Evolutionary conservation across 2,797 vertebrate species (phyloP).

Genomic region (Semotilus atromaculatus): DNA sequence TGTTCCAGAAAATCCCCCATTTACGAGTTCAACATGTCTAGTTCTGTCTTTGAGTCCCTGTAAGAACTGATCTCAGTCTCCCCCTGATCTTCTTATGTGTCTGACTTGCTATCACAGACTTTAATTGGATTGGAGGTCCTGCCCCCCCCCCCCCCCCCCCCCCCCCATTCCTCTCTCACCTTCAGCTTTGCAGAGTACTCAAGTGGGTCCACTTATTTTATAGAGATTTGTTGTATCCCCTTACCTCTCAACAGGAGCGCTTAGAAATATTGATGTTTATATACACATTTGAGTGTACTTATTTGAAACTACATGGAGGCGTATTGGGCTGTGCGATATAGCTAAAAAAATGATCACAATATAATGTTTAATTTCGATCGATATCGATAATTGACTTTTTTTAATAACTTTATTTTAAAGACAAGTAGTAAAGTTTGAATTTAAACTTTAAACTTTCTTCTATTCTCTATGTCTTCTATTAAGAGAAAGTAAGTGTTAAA

Average conservation of each 20-base stretch:
- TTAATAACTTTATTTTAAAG: too few relatives aligned
- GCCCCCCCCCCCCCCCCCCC: too few relatives aligned
- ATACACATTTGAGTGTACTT: background rate
- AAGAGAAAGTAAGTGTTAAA: too few relatives aligned
- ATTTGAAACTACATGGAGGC: background rate
- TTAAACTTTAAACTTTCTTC: too few relatives aligned
- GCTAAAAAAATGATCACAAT: too few relatives aligned
- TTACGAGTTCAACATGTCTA: conserved; percentile 15
- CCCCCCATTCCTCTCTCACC: background rate
- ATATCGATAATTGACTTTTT: too few relatives aligned
- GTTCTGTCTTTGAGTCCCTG: conserved; percentile 2
- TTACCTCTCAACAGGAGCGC: background rate
- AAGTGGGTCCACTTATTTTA: background rate
- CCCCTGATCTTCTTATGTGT: conserved; percentile 55
- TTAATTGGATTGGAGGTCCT: conserved; percentile 60
- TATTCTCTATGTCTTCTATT: too few relatives aligned
- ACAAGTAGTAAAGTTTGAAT: too few relatives aligned
- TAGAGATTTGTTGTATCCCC: background rate
- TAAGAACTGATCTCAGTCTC: conserved; percentile 39
- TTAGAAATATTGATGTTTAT: background rate
- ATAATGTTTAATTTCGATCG: too few relatives aligned
- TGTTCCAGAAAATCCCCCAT: background rate
- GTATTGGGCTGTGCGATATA: too few relatives aligned
- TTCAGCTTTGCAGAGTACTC: background rate
- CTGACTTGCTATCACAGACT: conserved; percentile 48